These are phyloP conservation scores for Mormoops blainvillei DNA, from an alignment of 2,113 vertebrate species.

Conservation along the genomic window DNA sequence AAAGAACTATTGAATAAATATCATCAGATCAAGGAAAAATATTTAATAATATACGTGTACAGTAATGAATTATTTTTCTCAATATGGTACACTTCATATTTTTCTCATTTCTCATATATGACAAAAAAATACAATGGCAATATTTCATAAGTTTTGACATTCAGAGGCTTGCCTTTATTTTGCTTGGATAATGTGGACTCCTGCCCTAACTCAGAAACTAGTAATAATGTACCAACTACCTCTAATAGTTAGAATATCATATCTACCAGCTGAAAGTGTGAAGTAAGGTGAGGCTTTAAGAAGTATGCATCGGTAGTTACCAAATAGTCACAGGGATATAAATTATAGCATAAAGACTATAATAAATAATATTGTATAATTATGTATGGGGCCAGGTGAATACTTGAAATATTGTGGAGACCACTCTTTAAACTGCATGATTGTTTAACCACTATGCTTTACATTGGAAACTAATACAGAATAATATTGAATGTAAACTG, in stretches of 20 bases:
- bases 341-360: background rate
- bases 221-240: accelerated
- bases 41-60: background rate
- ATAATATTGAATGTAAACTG: background rate
- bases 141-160: background rate
- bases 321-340: background rate
- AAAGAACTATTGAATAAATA: background rate
- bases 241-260: background rate
- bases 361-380: background rate
- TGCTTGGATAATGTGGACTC: background rate
- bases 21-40: background rate
- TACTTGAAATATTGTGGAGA: background rate
- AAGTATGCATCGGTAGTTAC: background rate
- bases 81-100: background rate
- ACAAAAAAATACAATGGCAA: background rate
- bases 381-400: background rate
- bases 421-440: background rate
- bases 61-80: background rate
- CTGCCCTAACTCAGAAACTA: background rate
- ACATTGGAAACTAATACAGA: background rate
- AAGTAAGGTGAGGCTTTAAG: background rate
- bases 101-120: background rate
- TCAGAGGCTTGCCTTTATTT: background rate
- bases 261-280: background rate
- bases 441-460: background rate